Evolutionary conservation across 2,113 vertebrate species (phyloP).

Genomic region (Misgurnus mizolepis): DNA sequence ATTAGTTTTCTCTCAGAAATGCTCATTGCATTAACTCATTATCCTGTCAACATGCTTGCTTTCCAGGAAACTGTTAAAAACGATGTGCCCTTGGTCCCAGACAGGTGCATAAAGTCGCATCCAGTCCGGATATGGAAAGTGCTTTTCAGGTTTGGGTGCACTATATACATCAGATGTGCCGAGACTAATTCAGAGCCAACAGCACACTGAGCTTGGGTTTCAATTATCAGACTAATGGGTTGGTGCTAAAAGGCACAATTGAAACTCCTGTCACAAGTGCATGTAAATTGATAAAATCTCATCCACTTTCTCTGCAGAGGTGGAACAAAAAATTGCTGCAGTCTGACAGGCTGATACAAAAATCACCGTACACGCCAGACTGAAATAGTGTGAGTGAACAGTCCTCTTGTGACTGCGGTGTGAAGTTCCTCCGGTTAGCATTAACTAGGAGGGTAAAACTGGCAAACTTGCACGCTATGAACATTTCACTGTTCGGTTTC

Average conservation of each 20-base stretch:
- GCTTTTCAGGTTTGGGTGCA: too few relatives aligned
- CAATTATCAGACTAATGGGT: conserved; percentile 17
- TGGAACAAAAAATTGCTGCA: conserved; percentile 8
- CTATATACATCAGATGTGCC: too few relatives aligned
- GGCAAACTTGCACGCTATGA: not conserved
- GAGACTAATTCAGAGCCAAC: not conserved
- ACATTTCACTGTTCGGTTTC: not conserved
- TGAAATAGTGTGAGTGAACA: conserved; percentile 34
- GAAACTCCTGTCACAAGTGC: conserved; percentile 33
- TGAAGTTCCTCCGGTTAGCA: conserved; percentile 33
- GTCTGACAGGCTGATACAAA: conserved; percentile 6
- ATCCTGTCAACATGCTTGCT: too few relatives aligned
- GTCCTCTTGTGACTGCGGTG: conserved; percentile 40
- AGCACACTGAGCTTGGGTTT: conserved; percentile 18
- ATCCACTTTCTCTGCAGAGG: conserved; percentile 8
- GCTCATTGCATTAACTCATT: too few relatives aligned
- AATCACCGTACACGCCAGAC: conserved; percentile 26
- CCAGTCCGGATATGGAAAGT: too few relatives aligned
- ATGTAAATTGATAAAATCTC: conserved; percentile 26
- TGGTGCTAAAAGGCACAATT: conserved; percentile 38
- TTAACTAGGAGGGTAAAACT: conserved; percentile 10
- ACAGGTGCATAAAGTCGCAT: too few relatives aligned
- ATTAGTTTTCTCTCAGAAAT: too few relatives aligned
- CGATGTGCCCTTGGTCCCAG: too few relatives aligned
- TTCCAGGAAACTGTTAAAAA: too few relatives aligned